phyloP scores from a whole-genome alignment of 2,888 invertebrate genomes.

The Ophioninae sp. region DNA sequence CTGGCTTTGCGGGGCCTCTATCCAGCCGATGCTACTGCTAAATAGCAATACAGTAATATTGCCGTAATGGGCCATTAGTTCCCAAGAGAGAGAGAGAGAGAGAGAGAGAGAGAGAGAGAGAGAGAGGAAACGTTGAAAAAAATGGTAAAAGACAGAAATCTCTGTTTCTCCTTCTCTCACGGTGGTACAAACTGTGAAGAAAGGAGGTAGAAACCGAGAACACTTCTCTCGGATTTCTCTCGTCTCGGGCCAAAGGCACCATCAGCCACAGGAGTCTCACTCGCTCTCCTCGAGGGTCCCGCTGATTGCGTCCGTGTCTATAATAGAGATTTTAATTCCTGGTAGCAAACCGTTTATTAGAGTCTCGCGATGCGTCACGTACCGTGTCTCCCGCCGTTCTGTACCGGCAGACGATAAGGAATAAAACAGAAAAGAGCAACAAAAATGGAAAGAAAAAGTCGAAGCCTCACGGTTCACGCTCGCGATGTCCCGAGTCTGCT shows the following conservation, averaged over 20 bases:
- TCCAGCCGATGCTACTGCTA: constrained; percentile 44
- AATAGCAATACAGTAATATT: constrained; percentile 39
- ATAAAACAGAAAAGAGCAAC: constrained; percentile 8
- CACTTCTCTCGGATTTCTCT: constrained; percentile 55
- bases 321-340: constrained; percentile 73
- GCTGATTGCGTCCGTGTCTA: constrained; percentile 66
- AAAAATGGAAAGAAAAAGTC: constrained; percentile 22
- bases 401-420: constrained; percentile 12
- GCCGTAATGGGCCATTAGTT: constrained; percentile 22
- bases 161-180: constrained; percentile 7
- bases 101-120: constrained; percentile 1
- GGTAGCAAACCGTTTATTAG: constrained; percentile 71
- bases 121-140: constrained; percentile 15
- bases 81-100: constrained; percentile 7
- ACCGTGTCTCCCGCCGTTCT: constrained; percentile 45
- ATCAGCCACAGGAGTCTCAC: constrained; percentile 51
- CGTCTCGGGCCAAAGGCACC: constrained; percentile 39
- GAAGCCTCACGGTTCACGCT: constrained; percentile 18
- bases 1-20: constrained; percentile 25
- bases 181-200: constrained; percentile 29
- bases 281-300: constrained; percentile 40
- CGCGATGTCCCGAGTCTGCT: constrained; percentile 37
- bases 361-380: constrained; percentile 67
- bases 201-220: constrained; percentile 38
- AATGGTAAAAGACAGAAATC: constrained; percentile 16